A percentile compares a stretch with the other conserved stretches of the same genome.
Conservation (phyloP, 2,797 vertebrate species). For the Coregonus sp. region DNA sequence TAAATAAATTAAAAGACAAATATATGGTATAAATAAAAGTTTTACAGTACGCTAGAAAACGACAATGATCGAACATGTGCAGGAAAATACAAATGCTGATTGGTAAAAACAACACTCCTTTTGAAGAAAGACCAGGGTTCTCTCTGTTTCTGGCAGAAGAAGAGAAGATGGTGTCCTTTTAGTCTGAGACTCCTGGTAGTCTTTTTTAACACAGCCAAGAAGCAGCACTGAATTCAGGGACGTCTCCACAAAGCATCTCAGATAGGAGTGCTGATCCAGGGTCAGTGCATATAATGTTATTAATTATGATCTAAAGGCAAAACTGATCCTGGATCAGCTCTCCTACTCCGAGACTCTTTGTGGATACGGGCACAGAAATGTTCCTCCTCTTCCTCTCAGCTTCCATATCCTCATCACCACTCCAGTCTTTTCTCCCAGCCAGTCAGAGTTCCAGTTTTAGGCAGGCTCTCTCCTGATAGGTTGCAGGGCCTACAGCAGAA, state of each 20-base stretch:
- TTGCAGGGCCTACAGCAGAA: conserved; percentile 43
- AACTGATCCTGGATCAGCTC: too few relatives aligned
- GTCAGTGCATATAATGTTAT: too few relatives aligned
- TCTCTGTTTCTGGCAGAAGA: conserved; percentile 37
- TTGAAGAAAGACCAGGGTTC: conserved; percentile 46
- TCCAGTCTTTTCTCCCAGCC: conserved; percentile 47
- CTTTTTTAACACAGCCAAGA: background rate
- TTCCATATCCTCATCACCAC: conserved; percentile 37
- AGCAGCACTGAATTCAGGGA: background rate
- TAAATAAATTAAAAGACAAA: conserved; percentile 81
- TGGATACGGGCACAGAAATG: conserved; percentile 19
- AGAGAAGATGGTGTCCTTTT: background rate
- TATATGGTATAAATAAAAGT: conserved; percentile 71
- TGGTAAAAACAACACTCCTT: conserved; percentile 53
- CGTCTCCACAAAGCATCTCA: too few relatives aligned
- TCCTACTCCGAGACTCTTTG: too few relatives aligned
- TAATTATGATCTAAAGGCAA: too few relatives aligned
- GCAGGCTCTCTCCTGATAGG: conserved; percentile 34
- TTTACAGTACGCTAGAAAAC: conserved; percentile 73
- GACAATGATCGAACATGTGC: conserved; percentile 47
- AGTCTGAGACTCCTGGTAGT: background rate
- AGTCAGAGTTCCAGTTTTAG: conserved; percentile 61
- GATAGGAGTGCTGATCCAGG: too few relatives aligned
- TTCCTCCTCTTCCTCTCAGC: conserved; percentile 36
- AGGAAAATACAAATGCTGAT: conserved; percentile 69